Percentiles rank a stretch among this genome's conserved stretches.
These are phyloP conservation scores for Chelon auratus DNA, from an alignment of 2,797 vertebrate species.

Conservation along the genomic window DNA sequence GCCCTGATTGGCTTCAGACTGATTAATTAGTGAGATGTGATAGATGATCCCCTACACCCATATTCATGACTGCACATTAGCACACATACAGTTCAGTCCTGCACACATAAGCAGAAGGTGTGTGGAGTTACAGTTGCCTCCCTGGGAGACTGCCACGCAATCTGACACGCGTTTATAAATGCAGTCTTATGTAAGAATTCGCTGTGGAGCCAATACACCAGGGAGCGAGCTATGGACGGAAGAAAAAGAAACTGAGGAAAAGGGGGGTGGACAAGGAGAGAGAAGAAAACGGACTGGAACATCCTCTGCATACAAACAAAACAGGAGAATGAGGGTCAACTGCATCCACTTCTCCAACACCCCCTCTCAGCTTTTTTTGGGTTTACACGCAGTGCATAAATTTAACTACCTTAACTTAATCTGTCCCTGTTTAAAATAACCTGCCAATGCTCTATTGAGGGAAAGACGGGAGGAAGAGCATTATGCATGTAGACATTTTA, in stretches of 20 bases:
- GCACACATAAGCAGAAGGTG: conserved; percentile 15
- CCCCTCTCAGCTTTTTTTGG: conserved; percentile 27
- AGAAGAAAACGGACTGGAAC: conserved; percentile 50
- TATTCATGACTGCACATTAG: conserved; percentile 4
- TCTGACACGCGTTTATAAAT: conserved; percentile 74
- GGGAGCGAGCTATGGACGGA: conserved; percentile 13
- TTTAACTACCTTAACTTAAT: conserved; percentile 23
- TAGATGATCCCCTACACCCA: neutral
- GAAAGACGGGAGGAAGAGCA: neutral
- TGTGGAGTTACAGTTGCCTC: conserved; percentile 45
- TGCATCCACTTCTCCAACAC: conserved; percentile 51
- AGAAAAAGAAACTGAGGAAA: conserved; percentile 20
- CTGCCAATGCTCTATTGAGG: conserved; percentile 19
- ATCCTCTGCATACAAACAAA: conserved; percentile 60
- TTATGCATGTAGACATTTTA: neutral
- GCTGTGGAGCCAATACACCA: conserved; percentile 55
- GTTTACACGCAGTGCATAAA: conserved; percentile 17
- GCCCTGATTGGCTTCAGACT: conserved; percentile 30
- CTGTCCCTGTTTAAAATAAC: neutral
- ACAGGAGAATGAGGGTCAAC: conserved; percentile 51
- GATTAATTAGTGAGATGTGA: conserved; percentile 41
- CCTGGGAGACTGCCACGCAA: conserved; percentile 53
- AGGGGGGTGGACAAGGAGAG: conserved; percentile 40
- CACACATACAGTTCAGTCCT: neutral
- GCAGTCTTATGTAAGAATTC: conserved; percentile 79